phyloP scores from a whole-genome alignment of 2,888 invertebrate genomes.

The Clanis bilineata region DNA sequence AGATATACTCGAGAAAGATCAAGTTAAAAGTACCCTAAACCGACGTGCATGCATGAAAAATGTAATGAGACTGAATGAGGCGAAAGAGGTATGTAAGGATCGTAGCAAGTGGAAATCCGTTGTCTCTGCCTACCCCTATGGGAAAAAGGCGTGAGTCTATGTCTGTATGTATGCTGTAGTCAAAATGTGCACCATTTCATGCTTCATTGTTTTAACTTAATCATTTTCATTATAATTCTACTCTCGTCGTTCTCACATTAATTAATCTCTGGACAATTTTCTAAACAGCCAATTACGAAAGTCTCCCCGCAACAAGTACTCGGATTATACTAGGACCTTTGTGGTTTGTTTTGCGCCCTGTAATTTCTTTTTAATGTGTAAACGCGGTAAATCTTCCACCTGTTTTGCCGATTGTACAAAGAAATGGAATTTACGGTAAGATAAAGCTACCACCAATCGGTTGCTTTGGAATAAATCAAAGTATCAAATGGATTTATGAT shows the following conservation, averaged over 20 bases:
- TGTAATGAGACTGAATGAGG: too few species aligned
- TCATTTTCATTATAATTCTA: too few species aligned
- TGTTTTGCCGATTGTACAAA: not conserved
- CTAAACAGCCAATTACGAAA: not conserved
- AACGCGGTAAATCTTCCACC: not conserved
- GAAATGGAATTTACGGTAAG: not conserved
- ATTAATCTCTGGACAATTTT: not conserved
- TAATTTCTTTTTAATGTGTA: slow-evolving; percentile 6
- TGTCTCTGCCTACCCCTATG: too few species aligned
- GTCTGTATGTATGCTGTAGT: too few species aligned
- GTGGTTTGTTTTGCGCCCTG: not conserved
- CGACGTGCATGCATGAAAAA: too few species aligned
- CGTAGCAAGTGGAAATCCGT: too few species aligned
- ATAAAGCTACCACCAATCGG: not conserved
- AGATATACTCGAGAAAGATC: too few species aligned
- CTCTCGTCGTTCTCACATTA: not conserved
- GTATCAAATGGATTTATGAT: not conserved
- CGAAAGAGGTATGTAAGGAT: too few species aligned
- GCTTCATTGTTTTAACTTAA: too few species aligned
- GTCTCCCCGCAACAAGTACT: not conserved
- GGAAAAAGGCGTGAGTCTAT: too few species aligned
- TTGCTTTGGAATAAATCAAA: not conserved
- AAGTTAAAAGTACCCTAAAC: too few species aligned
- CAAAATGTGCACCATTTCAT: too few species aligned
- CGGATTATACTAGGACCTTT: not conserved